Conservation (phyloP, 2,888 invertebrate species). For the Drosophila siamana region DNA sequence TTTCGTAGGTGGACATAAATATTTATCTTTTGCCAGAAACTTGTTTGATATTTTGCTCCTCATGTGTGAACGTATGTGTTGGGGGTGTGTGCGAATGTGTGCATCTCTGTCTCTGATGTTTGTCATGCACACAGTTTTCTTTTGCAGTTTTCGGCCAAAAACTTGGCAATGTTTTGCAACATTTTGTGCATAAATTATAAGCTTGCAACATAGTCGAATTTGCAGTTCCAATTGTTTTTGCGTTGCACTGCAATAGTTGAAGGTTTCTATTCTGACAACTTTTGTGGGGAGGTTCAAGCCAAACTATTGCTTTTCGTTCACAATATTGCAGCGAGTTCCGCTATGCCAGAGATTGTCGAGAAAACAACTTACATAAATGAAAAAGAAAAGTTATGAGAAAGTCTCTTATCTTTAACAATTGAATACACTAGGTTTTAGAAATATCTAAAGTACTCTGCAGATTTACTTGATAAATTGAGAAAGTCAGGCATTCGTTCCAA, state of each 20-base stretch:
- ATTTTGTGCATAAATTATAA: conserved; percentile 75
- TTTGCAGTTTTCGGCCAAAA: conserved; percentile 60
- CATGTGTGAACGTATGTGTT: conserved; percentile 19
- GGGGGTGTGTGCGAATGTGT: conserved; percentile 17
- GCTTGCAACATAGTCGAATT: conserved; percentile 57
- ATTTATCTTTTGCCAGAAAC: conserved; percentile 79
- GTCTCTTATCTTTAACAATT: background rate
- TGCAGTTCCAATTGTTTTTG: conserved; percentile 33
- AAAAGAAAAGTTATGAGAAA: background rate
- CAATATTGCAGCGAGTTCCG: background rate
- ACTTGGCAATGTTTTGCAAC: conserved; percentile 75
- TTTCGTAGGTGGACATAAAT: conserved; percentile 77
- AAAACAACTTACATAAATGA: background rate
- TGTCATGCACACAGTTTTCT: conserved; percentile 58
- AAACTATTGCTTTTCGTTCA: conserved; percentile 20
- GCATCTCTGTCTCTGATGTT: conserved; percentile 43
- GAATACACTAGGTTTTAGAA: background rate
- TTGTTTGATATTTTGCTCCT: conserved; percentile 73
- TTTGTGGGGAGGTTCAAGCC: conserved; percentile 16
- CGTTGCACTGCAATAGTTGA: conserved; percentile 8
- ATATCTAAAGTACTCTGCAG: background rate
- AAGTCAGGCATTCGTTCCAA: too few species aligned
- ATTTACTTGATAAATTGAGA: too few species aligned
- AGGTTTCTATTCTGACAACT: conserved; percentile 33
- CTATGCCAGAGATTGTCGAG: background rate